phyloP scores from a whole-genome alignment of 2,113 vertebrate species.

The Gnathonemus longibarbis region DNA sequence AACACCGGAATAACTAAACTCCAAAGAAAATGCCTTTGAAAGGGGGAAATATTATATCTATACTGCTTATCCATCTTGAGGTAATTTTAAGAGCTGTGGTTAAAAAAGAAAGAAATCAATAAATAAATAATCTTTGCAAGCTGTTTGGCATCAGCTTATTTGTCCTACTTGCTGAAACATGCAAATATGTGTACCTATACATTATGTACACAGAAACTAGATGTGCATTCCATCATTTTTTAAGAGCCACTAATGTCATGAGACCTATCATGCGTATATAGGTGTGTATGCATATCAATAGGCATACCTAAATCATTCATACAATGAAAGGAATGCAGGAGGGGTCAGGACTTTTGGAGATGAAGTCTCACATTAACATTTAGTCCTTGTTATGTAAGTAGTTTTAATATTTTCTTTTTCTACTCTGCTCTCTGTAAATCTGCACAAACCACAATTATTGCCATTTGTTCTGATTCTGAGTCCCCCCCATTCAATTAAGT shows the following conservation, averaged over 20 bases:
- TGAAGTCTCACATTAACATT: background rate
- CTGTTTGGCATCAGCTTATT: background rate
- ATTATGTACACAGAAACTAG: background rate
- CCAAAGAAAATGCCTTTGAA: background rate
- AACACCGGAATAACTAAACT: background rate
- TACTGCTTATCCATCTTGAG: background rate
- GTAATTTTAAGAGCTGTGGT: background rate
- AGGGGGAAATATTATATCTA: background rate
- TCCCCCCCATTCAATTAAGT: background rate
- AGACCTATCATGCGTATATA: background rate
- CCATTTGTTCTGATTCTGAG: background rate
- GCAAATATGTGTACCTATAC: background rate
- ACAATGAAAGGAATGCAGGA: background rate
- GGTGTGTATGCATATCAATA: background rate
- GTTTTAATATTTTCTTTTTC: background rate
- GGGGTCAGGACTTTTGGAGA: background rate
- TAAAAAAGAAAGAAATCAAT: background rate
- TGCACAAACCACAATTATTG: background rate
- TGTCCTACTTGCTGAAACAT: background rate
- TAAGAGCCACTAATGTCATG: background rate
- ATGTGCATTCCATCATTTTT: background rate
- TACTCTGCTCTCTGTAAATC: background rate
- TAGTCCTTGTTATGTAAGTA: background rate
- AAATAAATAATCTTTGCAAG: background rate
- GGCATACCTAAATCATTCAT: background rate